Evolutionary conservation across 2,113 vertebrate genomes (phyloP).

Genomic region (Poecile atricapillus): DNA sequence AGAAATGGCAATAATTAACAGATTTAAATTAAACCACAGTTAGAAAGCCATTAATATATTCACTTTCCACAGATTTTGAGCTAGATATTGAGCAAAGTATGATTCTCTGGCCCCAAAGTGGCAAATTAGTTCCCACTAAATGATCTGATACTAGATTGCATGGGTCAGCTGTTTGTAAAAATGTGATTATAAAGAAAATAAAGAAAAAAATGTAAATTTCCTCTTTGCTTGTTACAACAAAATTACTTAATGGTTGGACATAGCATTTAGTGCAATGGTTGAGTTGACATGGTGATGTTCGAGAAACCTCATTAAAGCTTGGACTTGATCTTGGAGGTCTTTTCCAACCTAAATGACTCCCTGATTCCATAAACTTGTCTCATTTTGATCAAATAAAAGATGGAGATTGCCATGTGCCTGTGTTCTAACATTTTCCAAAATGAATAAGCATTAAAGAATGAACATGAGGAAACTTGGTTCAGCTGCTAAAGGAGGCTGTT

Average conservation of each 20-base stretch:
- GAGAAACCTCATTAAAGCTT: neutral
- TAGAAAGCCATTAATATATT: neutral
- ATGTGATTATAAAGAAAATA: neutral
- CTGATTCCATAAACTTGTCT: neutral
- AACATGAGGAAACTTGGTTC: neutral
- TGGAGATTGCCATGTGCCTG: too few relatives aligned
- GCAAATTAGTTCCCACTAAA: neutral
- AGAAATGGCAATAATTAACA: neutral
- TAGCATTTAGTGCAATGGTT: neutral
- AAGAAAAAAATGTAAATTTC: neutral
- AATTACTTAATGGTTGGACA: fast-evolving
- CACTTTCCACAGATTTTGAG: neutral
- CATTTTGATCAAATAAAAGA: neutral
- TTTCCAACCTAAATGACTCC: neutral
- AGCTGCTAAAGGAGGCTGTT: neutral
- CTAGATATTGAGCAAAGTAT: neutral
- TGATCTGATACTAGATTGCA: neutral
- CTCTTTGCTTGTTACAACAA: neutral
- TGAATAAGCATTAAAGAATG: neutral
- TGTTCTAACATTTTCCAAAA: neutral
- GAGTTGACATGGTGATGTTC: too few relatives aligned
- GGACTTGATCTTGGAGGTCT: neutral
- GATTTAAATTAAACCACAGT: neutral
- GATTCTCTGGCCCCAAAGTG: neutral
- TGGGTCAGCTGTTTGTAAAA: neutral